Evolutionary conservation across 1,140 invertebrate genomes (phyloP).

Genomic region (Popillia japonica): DNA sequence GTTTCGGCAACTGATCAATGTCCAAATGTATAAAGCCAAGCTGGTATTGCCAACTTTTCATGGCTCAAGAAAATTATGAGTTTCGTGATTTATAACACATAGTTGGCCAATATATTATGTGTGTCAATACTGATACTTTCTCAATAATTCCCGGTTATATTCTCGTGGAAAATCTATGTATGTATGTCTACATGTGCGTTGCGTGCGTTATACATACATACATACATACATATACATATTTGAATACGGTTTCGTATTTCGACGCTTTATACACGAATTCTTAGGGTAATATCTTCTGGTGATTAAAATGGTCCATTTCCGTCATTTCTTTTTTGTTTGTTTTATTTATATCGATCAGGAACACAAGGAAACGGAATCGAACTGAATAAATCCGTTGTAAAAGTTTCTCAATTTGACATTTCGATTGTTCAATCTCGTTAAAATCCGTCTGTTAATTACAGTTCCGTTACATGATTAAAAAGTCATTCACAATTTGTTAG

Average conservation of each 20-base stretch:
- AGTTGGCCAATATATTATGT: background rate
- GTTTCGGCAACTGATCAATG: constrained; percentile 2
- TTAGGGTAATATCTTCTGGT: too few species aligned
- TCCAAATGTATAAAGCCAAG: constrained; percentile 6
- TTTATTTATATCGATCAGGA: too few species aligned
- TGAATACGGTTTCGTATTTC: too few species aligned
- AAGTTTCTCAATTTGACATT: background rate
- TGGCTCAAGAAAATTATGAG: constrained; percentile 6
- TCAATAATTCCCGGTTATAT: background rate
- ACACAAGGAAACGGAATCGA: too few species aligned
- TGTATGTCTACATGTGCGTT: background rate
- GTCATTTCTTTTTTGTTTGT: too few species aligned
- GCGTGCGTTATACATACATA: background rate
- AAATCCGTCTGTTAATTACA: background rate
- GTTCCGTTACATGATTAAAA: background rate
- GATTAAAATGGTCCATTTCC: too few species aligned
- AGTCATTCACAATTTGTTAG: constrained; percentile 2
- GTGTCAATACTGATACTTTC: constrained; percentile 10
- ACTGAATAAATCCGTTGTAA: too few species aligned
- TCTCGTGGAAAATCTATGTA: too few species aligned
- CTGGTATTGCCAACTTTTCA: constrained; percentile 5
- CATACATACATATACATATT: too few species aligned
- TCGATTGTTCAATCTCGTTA: background rate
- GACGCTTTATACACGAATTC: too few species aligned
- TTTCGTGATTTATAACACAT: constrained; percentile 11